Evolutionary conservation across 2,797 vertebrate genomes (phyloP).

Genomic region (Xenopus petersii): DNA sequence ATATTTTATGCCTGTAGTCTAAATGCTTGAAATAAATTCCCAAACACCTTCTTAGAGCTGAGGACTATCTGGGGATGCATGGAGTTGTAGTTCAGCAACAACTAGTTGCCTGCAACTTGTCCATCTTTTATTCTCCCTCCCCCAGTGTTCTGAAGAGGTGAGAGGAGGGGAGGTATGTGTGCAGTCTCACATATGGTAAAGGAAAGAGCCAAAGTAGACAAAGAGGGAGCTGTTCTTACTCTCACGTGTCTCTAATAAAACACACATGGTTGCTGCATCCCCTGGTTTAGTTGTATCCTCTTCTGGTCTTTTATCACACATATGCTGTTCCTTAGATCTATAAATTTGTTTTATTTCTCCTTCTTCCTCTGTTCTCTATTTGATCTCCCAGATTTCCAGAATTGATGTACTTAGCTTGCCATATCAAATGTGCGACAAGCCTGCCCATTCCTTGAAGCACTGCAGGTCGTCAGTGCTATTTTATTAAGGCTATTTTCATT

Average conservation of each 20-base stretch:
- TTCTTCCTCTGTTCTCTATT: constrained; percentile 4
- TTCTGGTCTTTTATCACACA: not conserved
- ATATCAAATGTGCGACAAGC: not conserved
- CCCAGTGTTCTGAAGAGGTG: not conserved
- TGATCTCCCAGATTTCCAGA: constrained; percentile 23
- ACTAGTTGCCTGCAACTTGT: too few relatives aligned
- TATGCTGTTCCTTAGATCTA: not conserved
- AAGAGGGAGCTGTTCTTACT: constrained; percentile 33
- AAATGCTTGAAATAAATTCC: too few relatives aligned
- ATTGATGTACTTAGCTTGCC: not conserved
- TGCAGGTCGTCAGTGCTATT: not conserved
- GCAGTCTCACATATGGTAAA: constrained; percentile 37
- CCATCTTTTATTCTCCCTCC: too few relatives aligned
- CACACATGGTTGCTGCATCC: constrained; percentile 31
- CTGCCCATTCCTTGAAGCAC: not conserved
- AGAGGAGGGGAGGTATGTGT: constrained; percentile 12
- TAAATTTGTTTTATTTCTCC: not conserved
- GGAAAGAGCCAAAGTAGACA: constrained; percentile 22
- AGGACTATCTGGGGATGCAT: too few relatives aligned
- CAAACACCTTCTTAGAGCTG: too few relatives aligned
- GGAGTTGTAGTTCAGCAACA: too few relatives aligned
- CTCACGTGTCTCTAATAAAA: constrained; percentile 42
- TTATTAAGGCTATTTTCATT: not conserved
- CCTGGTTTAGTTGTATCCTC: constrained; percentile 6
- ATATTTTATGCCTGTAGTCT: too few relatives aligned